Base-by-base conservation (phyloP, 2,113 vertebrate genomes). In the Cryptotis parvus region DNA sequence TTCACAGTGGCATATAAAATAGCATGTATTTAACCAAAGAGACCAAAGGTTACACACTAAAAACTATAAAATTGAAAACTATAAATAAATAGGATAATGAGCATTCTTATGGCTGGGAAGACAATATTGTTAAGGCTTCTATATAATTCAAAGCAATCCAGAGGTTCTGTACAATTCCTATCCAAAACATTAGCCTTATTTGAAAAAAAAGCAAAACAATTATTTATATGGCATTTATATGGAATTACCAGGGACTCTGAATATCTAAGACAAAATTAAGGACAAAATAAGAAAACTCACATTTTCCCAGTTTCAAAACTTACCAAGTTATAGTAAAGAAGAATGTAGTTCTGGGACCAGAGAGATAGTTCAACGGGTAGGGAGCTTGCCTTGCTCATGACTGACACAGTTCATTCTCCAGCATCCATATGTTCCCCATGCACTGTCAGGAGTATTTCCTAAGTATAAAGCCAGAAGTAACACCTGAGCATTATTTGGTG, bases 1-100 rank as follows among this genome's bases (percentile, higher is more conserved):
- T 37, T 69, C 75, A 69, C 4, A 89, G 55, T 61, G 86, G n/a
- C 35, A 61, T 58, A 31, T 84, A 15, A 90, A 75, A 89, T 4
- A 61, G 63, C 22, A 87, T 31, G 91, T 72, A 87, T 73, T 73
- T 89, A 91, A 87, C 29, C 41, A 86, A 79, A 39, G 15, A 75
- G 5, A 20, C 22, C 1, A 91, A 83, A 91, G n/a, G 20, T 55
- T 58, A n/a, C 12, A 78, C 24, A 66, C 0, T 66, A 15, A 83
- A 84, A 91, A 70, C 24, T 29, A 70, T 14, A 86, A 79, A 82
- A 58, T 37, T 29, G 24, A 66, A 33, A 87, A n/a, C 72, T 86
- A 35, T 37, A 78, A 39, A 39, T 24, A 27, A 24, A 49, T 82
- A 86, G 37, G n/a, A 41, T 65, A 2, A 10, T 3, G 55, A 58